Conservation (phyloP, 2,113 vertebrate species). For the Lichenostomus cassidix region DNA sequence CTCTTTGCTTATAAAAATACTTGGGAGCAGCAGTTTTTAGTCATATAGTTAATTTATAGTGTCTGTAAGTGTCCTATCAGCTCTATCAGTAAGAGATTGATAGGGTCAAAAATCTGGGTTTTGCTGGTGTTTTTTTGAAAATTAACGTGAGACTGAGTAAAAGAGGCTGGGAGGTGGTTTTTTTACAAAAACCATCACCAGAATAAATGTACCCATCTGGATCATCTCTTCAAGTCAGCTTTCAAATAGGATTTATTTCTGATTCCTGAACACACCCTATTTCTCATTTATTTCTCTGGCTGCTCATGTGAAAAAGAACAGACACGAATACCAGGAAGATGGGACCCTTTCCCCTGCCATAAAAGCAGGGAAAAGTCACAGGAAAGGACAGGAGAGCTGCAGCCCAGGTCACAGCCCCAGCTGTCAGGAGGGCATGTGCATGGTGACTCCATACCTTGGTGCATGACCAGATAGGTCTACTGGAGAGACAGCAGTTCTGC, state of each 20-base stretch:
- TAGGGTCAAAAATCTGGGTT: background rate
- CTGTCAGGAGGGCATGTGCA: fast-evolving
- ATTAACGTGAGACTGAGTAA: background rate
- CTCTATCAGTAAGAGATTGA: background rate
- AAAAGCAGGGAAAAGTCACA: background rate
- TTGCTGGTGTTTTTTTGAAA: background rate
- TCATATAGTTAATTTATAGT: background rate
- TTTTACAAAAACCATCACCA: background rate
- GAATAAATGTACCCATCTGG: background rate
- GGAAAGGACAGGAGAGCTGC: background rate
- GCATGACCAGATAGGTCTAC: background rate
- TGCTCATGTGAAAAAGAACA: background rate
- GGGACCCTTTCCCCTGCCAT: background rate
- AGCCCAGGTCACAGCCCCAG: background rate
- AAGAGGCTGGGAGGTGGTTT: background rate
- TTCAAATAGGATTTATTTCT: slow-evolving; percentile 6
- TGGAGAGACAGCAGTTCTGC: background rate
- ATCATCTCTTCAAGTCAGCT: background rate
- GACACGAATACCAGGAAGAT: background rate
- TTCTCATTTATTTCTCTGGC: slow-evolving; percentile 9
- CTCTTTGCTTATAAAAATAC: background rate
- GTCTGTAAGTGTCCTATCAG: background rate
- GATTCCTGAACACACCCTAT: background rate
- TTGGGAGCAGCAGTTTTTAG: background rate
- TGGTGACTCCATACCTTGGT: background rate